Conservation (phyloP, 2,113 vertebrate species). For the Tor tambroides region DNA sequence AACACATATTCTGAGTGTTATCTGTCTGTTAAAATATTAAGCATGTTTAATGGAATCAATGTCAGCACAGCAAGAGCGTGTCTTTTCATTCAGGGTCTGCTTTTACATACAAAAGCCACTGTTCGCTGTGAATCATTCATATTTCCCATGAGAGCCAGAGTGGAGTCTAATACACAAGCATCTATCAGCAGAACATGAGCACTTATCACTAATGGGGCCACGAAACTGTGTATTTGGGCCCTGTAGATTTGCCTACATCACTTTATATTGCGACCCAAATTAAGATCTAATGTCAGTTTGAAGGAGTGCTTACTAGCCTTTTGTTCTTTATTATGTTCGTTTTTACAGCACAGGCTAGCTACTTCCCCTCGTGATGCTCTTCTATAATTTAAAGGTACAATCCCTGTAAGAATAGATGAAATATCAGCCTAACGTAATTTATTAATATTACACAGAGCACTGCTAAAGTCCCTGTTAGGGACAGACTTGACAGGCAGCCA, state of each 20-base stretch:
- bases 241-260: slow-evolving; percentile 25
- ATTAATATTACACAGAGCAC: slow-evolving; percentile 48
- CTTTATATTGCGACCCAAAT: slow-evolving; percentile 13
- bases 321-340: slow-evolving; percentile 36
- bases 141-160: slow-evolving; percentile 66
- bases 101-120: slow-evolving; percentile 50
- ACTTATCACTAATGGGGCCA: slow-evolving; percentile 38
- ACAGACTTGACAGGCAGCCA: slow-evolving; percentile 40
- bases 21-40: slow-evolving; percentile 67
- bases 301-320: slow-evolving; percentile 2
- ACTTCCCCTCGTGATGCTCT: slow-evolving; percentile 13
- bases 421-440: slow-evolving; percentile 50
- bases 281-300: slow-evolving; percentile 31
- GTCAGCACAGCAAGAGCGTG: slow-evolving; percentile 16
- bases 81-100: slow-evolving; percentile 27
- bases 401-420: slow-evolving; percentile 53
- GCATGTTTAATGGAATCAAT: slow-evolving; percentile 65
- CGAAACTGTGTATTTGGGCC: slow-evolving; percentile 19
- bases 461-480: slow-evolving; percentile 14
- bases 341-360: slow-evolving; percentile 28
- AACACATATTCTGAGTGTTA: neutral
- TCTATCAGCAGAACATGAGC: slow-evolving; percentile 53
- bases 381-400: slow-evolving; percentile 55
- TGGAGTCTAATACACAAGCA: slow-evolving; percentile 51
- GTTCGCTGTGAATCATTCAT: slow-evolving; percentile 70